Percentiles rank a stretch among this genome's conserved stretches.
Evolutionary conservation across 2,797 vertebrate genomes (phyloP).

Genomic region (Onychomys torridus): DNA sequence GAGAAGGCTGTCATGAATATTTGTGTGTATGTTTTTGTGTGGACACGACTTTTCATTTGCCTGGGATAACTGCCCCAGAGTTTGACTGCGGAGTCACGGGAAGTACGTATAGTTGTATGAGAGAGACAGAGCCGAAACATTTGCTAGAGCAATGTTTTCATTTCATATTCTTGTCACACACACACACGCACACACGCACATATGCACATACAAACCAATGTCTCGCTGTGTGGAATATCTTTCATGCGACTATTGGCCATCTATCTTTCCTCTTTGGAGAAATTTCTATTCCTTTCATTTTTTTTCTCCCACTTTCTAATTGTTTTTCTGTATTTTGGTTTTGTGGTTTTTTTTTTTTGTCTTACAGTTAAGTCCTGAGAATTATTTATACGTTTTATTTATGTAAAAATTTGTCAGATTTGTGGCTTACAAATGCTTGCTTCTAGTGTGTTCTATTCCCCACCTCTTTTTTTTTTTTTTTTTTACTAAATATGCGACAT

Average conservation of each 20-base stretch:
- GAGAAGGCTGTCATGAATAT: not conserved
- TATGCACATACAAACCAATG: not conserved
- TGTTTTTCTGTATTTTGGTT: not conserved
- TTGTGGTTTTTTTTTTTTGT: not conserved
- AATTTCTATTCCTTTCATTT: not conserved
- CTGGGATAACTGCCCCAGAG: not conserved
- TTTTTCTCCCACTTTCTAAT: not conserved
- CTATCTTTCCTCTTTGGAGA: not conserved
- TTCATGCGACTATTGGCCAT: not conserved
- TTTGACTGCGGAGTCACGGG: not conserved
- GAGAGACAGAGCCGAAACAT: not conserved
- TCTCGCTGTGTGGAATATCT: not conserved
- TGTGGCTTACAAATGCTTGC: conserved; percentile 6
- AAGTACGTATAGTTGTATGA: not conserved
- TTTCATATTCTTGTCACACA: not conserved
- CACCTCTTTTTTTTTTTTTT: too few relatives aligned
- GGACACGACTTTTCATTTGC: conserved; percentile 24
- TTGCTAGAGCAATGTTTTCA: not conserved
- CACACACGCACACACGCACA: not conserved
- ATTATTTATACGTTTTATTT: not conserved
- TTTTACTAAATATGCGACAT: conserved; percentile 2
- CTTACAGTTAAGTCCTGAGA: not conserved
- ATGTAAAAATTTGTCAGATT: not conserved
- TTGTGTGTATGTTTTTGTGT: not conserved
- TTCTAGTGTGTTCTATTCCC: not conserved